Evolutionary conservation across 2,797 vertebrate genomes (phyloP), one percentile per base, ranked within the genome.

Genomic region (Salmo trutta): DNA sequence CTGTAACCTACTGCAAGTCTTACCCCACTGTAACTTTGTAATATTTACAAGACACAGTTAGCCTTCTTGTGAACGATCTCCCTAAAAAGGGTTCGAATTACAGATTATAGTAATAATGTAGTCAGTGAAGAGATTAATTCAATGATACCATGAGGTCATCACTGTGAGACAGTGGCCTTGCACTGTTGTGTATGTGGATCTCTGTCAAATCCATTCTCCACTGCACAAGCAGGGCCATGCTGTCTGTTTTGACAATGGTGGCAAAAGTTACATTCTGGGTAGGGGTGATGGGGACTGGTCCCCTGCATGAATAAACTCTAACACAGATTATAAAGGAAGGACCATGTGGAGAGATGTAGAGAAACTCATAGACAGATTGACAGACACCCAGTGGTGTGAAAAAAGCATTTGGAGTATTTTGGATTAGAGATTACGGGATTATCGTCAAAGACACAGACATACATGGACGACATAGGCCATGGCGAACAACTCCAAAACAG

Each of bases 361-460:
- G 21, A 65, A 16, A 15, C 12, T 14, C 21, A 41, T 36, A 5
- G 7, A 74, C 19, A 62, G 56, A 64, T 64, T 74, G 56, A 74
- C 8, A 73, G 33, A 74, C 73, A 64, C 73, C 56, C 33, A 74
- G 31, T 10, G 73, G 31, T 74, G 72, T 62, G 54, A 62, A 64
- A 54, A 59, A 74, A 31, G 15, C 16, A 56, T 36, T 36, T 36
- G 33, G 33, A 36, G 33, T 36, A 36, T 5, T 36, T 36, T 36
- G 33, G 73, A 74, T 74, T 74, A 74, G 33, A 74, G 73, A 74
- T 74, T 74, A 74, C 15, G 33, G 54, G 54, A 74, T 74, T 74
- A 62, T 14, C 56, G 14, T 74, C 29, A 24, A 24, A 64, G 14
- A 74, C 71, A 29, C 54, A 64, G 8, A 64, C 62, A n/a, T 74